Evolutionary conservation across 2,113 vertebrate species (phyloP).

Genomic region (Hemibagrus wyckioides): DNA sequence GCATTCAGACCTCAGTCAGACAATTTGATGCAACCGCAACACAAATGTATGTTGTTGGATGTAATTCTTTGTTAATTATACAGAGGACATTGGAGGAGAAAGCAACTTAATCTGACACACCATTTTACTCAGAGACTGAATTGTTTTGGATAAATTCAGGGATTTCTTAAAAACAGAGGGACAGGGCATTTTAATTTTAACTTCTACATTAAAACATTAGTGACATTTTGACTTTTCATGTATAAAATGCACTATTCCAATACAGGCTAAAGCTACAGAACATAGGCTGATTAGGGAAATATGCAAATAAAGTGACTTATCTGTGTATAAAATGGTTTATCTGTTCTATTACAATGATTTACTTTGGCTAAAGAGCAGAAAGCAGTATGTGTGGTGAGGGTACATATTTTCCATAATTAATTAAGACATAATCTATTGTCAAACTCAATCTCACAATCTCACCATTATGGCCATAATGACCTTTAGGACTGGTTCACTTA

Average conservation of each 20-base stretch:
- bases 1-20: background rate
- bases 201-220: background rate
- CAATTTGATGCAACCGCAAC: background rate
- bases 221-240: background rate
- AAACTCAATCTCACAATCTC: background rate
- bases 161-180: background rate
- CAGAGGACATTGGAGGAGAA: too few relatives aligned
- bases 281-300: background rate
- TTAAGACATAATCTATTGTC: background rate
- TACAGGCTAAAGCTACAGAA: background rate
- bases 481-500: background rate
- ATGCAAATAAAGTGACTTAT: background rate
- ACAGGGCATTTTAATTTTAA: background rate
- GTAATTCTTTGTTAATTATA: too few relatives aligned
- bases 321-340: background rate
- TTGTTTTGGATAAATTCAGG: too few relatives aligned
- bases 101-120: too few relatives aligned
- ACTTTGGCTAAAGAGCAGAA: background rate
- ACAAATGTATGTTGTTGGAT: too few relatives aligned
- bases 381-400: background rate
- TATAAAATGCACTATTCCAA: background rate
- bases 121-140: too few relatives aligned
- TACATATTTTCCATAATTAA: background rate
- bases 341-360: background rate
- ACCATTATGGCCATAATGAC: background rate